These are phyloP conservation scores for Theretra japonica DNA, from an alignment of 2,888 invertebrate species.

Conservation along the genomic window DNA sequence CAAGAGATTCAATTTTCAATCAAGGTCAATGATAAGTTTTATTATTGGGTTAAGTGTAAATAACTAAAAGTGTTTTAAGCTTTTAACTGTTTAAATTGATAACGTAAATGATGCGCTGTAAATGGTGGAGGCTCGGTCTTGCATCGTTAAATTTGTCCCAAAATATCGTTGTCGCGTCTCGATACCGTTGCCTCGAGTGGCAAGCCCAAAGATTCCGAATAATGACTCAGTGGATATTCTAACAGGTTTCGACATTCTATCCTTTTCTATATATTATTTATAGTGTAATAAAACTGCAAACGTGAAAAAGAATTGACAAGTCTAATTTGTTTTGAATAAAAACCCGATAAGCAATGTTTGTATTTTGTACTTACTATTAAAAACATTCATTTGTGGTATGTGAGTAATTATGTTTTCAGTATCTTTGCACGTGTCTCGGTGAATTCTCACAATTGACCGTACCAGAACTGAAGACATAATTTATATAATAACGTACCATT, in stretches of 20 bases:
- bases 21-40: conserved; percentile 45
- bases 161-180: conserved; percentile 51
- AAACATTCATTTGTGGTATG: conserved; percentile 18
- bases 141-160: conserved; percentile 55
- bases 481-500: conserved; percentile 8
- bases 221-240: conserved; percentile 39
- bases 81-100: conserved; percentile 13
- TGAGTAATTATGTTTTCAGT: conserved; percentile 4
- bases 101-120: neutral
- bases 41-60: conserved; percentile 49
- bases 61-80: neutral
- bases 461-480: conserved; percentile 23
- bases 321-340: neutral
- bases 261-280: conserved; percentile 21
- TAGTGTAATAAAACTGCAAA: neutral
- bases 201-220: conserved; percentile 43
- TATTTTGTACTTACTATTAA: neutral
- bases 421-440: conserved; percentile 5
- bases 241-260: conserved; percentile 10
- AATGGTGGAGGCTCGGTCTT: neutral
- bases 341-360: neutral
- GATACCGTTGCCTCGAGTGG: conserved; percentile 62
- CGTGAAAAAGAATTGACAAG: neutral
- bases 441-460: neutral
- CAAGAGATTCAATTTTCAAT: conserved; percentile 54